Base-by-base conservation (phyloP, 2,797 vertebrate genomes). In the Synaphobranchus kaupii region DNA sequence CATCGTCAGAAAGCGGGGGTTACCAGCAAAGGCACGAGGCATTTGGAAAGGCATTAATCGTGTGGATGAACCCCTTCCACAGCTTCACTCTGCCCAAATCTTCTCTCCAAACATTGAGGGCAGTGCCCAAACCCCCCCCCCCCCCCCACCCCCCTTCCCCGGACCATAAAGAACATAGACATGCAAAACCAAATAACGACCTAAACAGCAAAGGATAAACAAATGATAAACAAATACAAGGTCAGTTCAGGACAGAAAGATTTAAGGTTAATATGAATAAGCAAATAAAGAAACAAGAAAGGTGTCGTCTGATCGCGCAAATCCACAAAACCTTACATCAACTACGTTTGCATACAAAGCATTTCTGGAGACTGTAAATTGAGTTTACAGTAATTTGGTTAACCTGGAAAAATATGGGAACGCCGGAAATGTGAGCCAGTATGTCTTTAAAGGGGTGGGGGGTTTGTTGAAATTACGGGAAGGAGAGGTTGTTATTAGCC, bases 41-140 rank as follows among this genome's bases (percentile, higher is more conserved):
- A 76, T 78, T 50, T 78, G 48, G 7, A n/a, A 81, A 66, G 81
- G 34, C 84, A 82, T 88, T 28, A 68, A 68, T 15, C 83, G 89
- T 34, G 34, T 39, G 31, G 86, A 86, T 66, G 82, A 87, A 91
- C 89, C 86, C 86, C 80, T 83, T 88, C 87, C n/a, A 87, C 83
- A 87, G 86, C 83, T 90, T 87, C 84, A 85, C 86, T 86, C 85
- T 83, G 87, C 85, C 84, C 8, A 89, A 90, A 8, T 48, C 96
- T 95, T 96, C 95, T 95, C 91, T 94, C 93, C 95, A 94, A 95
- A 96, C 95, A 95, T 88, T 92, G 92, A 91, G 91, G 92, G 90
- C 86, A 92, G 92, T 90, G 66, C 52, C 58, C 63, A 68, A 10
- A 68, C 63, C 25, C 63, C 9, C 9, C 13, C 22, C 1, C 28